phyloP scores from a whole-genome alignment of 2,797 vertebrate genomes.

The Hoplostethus atlanticus region DNA sequence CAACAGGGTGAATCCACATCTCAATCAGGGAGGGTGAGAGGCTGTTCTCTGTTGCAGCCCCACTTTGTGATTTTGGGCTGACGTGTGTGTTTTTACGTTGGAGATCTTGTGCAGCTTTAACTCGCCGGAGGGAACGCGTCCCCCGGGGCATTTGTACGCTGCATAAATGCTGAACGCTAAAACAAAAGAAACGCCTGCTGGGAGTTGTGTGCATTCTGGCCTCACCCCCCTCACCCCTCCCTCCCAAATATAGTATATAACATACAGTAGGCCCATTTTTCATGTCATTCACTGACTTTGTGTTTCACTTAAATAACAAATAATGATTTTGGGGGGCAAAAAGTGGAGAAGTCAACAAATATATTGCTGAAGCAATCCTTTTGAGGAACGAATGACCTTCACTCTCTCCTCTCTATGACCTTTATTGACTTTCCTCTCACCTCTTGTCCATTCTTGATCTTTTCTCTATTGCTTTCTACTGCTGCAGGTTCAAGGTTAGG shows the following conservation, averaged over 20 bases:
- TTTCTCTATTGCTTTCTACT: neutral
- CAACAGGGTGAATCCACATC: too few relatives aligned
- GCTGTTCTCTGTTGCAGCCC: neutral
- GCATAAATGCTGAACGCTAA: constrained; percentile 34
- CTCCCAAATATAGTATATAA: constrained; percentile 17
- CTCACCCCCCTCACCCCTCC: neutral
- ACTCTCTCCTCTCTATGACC: neutral
- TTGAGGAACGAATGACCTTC: neutral
- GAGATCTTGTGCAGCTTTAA: constrained; percentile 9
- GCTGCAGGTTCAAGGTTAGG: neutral
- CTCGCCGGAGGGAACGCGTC: too few relatives aligned
- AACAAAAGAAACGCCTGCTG: constrained; percentile 39
- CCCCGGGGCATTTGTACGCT: neutral
- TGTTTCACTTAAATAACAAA: constrained; percentile 20
- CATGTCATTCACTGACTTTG: constrained; percentile 22
- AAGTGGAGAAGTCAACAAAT: neutral
- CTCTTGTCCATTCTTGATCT: neutral
- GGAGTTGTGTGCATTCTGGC: constrained; percentile 22
- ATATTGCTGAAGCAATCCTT: constrained; percentile 7
- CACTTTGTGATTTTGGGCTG: constrained; percentile 23
- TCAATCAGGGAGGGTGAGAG: neutral
- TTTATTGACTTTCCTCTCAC: too few relatives aligned
- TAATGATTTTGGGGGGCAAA: neutral
- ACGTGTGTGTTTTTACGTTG: neutral
- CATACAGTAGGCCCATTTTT: constrained; percentile 20